Conservation (phyloP, 2,113 vertebrate genomes). For the Anoplopoma fimbria region DNA sequence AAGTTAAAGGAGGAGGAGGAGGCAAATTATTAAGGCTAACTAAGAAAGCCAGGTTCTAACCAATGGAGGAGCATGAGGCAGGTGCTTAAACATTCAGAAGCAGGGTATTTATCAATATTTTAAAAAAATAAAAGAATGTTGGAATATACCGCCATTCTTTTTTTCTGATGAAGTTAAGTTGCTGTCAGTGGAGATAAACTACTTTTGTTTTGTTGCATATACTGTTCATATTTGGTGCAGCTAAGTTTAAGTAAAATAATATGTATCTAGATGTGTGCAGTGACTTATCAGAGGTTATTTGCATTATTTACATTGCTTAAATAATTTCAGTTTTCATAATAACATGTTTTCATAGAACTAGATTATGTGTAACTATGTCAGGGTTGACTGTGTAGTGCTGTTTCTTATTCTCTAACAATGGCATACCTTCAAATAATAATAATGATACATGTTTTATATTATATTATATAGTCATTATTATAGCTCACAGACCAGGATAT, state of each 20-base stretch:
- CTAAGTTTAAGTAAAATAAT: neutral
- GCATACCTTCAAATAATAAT: neutral
- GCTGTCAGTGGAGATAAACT: neutral
- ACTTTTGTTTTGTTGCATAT: neutral
- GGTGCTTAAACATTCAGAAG: neutral
- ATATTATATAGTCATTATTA: neutral
- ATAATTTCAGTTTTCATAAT: conserved; percentile 25
- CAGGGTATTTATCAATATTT: neutral
- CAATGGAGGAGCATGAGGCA: neutral
- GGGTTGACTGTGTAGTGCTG: neutral
- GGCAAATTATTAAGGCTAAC: neutral
- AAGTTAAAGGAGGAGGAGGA: neutral
- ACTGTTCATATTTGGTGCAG: neutral
- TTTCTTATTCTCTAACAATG: neutral
- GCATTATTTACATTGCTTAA: conserved; percentile 10
- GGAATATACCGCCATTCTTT: neutral
- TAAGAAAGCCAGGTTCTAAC: neutral
- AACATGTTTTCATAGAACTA: neutral
- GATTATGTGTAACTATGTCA: neutral
- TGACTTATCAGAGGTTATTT: neutral
- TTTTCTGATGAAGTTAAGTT: neutral
- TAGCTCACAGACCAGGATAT: conserved; percentile 1
- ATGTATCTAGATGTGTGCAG: neutral
- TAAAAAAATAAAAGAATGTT: neutral
- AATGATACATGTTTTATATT: neutral